Base-by-base conservation (phyloP, 2,888 invertebrate species). In the Drosophila monieri region DNA sequence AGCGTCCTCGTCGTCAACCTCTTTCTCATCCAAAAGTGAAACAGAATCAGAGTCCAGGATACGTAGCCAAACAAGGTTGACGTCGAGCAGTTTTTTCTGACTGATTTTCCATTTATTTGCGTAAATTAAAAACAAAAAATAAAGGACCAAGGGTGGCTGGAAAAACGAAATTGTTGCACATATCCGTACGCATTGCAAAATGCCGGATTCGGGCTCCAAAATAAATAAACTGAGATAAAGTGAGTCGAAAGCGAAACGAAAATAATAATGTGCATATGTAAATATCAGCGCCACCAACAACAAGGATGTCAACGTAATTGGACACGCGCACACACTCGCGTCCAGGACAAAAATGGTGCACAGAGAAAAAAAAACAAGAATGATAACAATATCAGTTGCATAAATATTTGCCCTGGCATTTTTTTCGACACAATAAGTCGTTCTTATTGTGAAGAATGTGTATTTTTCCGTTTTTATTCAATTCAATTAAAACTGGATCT, bases 271-370 rank as follows among this genome's bases (percentile, higher is more conserved):
- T 71, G 69, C 79, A 77, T 84, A 85, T 78, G 85, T 71, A 87
- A 74, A 80, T 75, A 80, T 77, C 68, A 59, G 47, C 55, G 41
- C 39, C 15, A 37, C 62, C 74, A 74, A 68, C 69, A 67, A 74
- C 70, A 73, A 78, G 72, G 84, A 85, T 87, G 78, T 80, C 76
- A 88, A 77, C 76, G 77, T 89, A 89, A 89, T 89, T 89, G 89
- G 89, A 87, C 80, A 80, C 65, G 66, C 55, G 56, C 62, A 54
- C 46, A 53, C 48, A 27, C 25, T 8, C 39, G 25, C n/a, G 18
- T 9, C 4, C 23, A 9, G 15, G 43, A 60, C 52, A 52, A 66
- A 35, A 32, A 47, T n/a, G 47, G 32, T 30, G 41, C 41, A 21
- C 15, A 10, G 25, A 12, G n/a, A 56, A 39, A 56, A 41, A 41